Percentiles rank a stretch among this genome's conserved stretches.
Evolutionary conservation across 2,888 invertebrate species (phyloP).

Genomic region (Heliconius ethilla): DNA sequence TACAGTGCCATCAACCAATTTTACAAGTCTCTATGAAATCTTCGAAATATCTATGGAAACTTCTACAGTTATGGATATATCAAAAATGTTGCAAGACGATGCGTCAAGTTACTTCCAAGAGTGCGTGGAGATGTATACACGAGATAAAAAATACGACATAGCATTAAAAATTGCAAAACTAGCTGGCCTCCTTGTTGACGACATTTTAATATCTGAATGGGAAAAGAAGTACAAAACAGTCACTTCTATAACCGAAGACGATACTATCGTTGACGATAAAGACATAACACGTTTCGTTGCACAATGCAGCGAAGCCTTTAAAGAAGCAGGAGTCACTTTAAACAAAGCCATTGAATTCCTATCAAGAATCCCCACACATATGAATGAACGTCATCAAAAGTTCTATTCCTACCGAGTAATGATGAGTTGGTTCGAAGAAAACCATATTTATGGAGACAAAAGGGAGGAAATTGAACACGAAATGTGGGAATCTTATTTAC

Average conservation of each 20-base stretch:
- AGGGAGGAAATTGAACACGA: slow-evolving; percentile 73
- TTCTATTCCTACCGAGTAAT: slow-evolving; percentile 79
- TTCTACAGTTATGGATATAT: slow-evolving; percentile 78
- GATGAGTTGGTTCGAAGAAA: slow-evolving; percentile 75
- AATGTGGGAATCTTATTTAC: slow-evolving; percentile 75
- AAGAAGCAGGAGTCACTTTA: slow-evolving; percentile 82
- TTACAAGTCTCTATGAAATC: slow-evolving; percentile 70
- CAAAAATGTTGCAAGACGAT: slow-evolving; percentile 69
- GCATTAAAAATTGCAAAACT: slow-evolving; percentile 83
- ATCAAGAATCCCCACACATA: slow-evolving; percentile 78
- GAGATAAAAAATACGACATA: slow-evolving; percentile 76
- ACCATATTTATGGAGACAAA: slow-evolving; percentile 65
- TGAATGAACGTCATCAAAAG: slow-evolving; percentile 70
- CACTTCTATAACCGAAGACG: slow-evolving; percentile 60
- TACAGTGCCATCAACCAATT: slow-evolving; percentile 73
- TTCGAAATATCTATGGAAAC: slow-evolving; percentile 83
- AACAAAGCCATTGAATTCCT: slow-evolving; percentile 85
- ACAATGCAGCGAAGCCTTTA: slow-evolving; percentile 84
- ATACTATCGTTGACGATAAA: slow-evolving; percentile 60
- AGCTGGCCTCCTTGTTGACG: slow-evolving; percentile 73
- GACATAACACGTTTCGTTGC: slow-evolving; percentile 79
- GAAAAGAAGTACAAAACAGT: slow-evolving; percentile 64
- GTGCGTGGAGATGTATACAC: slow-evolving; percentile 80
- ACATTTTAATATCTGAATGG: slow-evolving; percentile 82
- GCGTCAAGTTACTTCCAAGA: slow-evolving; percentile 74